Base-by-base conservation (phyloP, 64 coral and sea anemone genomes). In the Montipora capricornis region DNA sequence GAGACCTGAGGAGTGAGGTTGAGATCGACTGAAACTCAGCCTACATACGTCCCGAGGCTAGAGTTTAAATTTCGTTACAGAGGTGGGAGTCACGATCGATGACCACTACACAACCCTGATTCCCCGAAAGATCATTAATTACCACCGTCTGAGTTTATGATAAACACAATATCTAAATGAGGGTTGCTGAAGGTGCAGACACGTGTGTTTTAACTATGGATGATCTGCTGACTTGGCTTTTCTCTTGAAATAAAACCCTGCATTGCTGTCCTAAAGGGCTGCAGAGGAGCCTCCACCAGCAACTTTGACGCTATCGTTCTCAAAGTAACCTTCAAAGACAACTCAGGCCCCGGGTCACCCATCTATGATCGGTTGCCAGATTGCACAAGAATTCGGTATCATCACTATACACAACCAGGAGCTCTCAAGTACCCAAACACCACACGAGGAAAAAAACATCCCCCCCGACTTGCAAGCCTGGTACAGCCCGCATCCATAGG, bases 291-390 rank as follows among this genome's bases (percentile, higher is more conserved):
- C 55, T 6, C 47, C 26, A 95, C 91, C 53, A 20, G 68, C 17
- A 95, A 91, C 48, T 29, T 95, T 0, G 81, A 81, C 15, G 45
- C 94, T n/a, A 44, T 60, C 20, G 48, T 1, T 17, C 50, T 87
- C 8, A 87, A 26, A 73, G 8, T 45, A 78, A 14, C 86, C 88
- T 44, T 64, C 49, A 70, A 94, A 94, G 58, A 68, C 29, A 78
- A 73, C 5, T 95, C 82, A 79, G 22, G 89, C 74, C 24, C 5
- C 52, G 5, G 52, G 52, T 55, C 52, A 55, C 52, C 52, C 94
- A 95, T 53, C 88, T 87, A 49, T 95, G 80, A 95, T 91, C 59
- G 79, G 93, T 8, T 94, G 93, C 67, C 87, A 79, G 58, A 83
- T 80, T 47, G 82, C 83, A 19, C 92, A 93, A n/a, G 53, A 88